Evolutionary conservation across 2,888 invertebrate genomes (phyloP).

Genomic region (Drosophila subquinaria): DNA sequence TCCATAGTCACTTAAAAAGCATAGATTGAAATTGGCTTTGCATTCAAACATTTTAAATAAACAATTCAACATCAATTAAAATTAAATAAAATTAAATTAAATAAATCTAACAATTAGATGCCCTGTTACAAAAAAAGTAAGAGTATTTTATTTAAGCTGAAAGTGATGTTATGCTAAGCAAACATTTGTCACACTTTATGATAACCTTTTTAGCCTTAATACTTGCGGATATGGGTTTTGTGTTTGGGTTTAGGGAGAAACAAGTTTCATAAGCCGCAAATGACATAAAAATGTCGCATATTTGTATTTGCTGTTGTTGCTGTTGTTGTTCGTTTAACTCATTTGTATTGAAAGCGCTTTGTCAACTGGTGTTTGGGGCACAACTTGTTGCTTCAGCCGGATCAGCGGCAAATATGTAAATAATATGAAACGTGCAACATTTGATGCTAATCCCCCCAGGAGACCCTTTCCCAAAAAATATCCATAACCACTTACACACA

Average conservation of each 20-base stretch:
- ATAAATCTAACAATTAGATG: not conserved
- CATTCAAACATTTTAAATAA: not conserved
- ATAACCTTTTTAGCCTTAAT: constrained; percentile 17
- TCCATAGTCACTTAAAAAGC: constrained; percentile 3
- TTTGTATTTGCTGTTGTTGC: constrained; percentile 40
- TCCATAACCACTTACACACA: constrained; percentile 43
- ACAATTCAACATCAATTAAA: not conserved
- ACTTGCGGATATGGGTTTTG: not conserved
- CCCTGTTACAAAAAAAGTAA: too few relatives aligned
- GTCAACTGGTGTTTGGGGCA: constrained; percentile 40
- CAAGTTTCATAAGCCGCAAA: constrained; percentile 41
- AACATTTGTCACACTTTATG: constrained; percentile 5
- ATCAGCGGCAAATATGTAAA: constrained; percentile 62
- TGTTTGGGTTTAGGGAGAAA: constrained; percentile 2
- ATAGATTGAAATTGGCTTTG: not conserved
- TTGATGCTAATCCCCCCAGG: constrained; percentile 59
- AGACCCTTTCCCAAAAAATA: not conserved
- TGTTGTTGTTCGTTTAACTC: constrained; percentile 47
- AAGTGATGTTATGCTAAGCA: constrained; percentile 1
- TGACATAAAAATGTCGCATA: constrained; percentile 47
- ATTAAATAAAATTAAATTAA: not conserved
- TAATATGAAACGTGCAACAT: constrained; percentile 64
- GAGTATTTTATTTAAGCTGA: not conserved
- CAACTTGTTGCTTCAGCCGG: constrained; percentile 57
- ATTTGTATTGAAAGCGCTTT: constrained; percentile 62